Conservation (phyloP, 1,140 invertebrate species). For the Magallana gigas region DNA sequence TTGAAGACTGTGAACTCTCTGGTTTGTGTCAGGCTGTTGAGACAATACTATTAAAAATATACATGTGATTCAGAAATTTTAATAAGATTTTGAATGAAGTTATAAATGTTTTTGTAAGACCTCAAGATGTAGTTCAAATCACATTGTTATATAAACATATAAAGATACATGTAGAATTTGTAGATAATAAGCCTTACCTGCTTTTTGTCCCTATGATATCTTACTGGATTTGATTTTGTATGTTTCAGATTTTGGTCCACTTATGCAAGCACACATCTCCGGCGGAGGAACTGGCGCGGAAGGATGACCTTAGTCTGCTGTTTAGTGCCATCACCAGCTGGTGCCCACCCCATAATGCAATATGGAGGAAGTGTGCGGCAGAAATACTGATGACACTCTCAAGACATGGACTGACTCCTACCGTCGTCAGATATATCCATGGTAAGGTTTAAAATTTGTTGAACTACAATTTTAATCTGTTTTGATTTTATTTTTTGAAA, state of each 20-base stretch:
- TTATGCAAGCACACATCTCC: conserved; percentile 93
- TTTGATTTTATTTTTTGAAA: not conserved
- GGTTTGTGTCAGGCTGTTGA: too few relatives aligned
- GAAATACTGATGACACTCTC: conserved; percentile 97
- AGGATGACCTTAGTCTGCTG: conserved; percentile 96
- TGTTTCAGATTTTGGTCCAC: conserved; percentile 89
- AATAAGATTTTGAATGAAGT: too few relatives aligned
- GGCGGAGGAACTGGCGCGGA: conserved; percentile 96
- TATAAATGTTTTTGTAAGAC: too few relatives aligned
- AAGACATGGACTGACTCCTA: conserved; percentile 93
- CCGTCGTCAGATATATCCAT: conserved; percentile 97
- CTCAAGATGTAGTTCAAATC: too few relatives aligned
- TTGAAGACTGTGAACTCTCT: too few relatives aligned
- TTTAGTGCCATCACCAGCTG: conserved; percentile 98
- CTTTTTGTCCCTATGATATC: not conserved
- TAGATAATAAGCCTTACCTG: too few relatives aligned
- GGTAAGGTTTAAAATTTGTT: conserved; percentile 84
- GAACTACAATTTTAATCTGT: too few relatives aligned
- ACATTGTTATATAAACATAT: too few relatives aligned
- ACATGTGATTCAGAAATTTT: too few relatives aligned
- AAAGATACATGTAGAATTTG: too few relatives aligned
- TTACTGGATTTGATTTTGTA: not conserved
- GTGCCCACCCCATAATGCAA: conserved; percentile 94
- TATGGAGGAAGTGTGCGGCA: conserved; percentile 97
- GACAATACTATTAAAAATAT: too few relatives aligned